These are phyloP conservation scores for Nixonia krombeini DNA, from an alignment of 1,140 invertebrate genomes.

Conservation along the genomic window DNA sequence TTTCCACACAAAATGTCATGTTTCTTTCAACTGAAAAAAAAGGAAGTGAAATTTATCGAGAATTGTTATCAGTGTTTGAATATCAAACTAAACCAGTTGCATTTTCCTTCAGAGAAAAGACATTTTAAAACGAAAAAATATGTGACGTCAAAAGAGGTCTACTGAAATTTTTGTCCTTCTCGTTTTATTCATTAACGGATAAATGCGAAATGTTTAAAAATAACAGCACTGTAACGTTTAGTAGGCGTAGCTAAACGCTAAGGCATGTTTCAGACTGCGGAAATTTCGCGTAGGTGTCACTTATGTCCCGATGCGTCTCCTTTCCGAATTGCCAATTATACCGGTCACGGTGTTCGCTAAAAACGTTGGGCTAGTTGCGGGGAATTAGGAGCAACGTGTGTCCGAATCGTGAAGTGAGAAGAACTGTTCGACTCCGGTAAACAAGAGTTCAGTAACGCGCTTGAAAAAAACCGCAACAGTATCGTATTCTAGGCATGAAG, in stretches of 20 bases:
- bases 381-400: slow-evolving; percentile 11
- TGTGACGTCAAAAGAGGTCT: too few species aligned
- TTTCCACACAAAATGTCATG: slow-evolving; percentile 2
- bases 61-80: too few species aligned
- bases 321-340: slow-evolving; percentile 6
- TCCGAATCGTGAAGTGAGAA: neutral
- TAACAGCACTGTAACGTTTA: slow-evolving; percentile 1
- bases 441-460: slow-evolving; percentile 48
- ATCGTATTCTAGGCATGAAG: slow-evolving; percentile 65
- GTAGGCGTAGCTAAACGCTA: neutral
- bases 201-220: too few species aligned
- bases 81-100: too few species aligned
- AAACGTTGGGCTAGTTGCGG: neutral
- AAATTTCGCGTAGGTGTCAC: slow-evolving; percentile 4
- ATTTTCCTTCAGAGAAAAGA: too few species aligned
- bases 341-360: too few species aligned
- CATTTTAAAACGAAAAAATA: too few species aligned
- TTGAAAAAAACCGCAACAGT: slow-evolving; percentile 53
- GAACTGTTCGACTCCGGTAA: slow-evolving; percentile 44
- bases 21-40: neutral
- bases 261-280: too few species aligned
- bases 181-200: too few species aligned
- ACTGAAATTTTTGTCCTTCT: too few species aligned
- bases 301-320: slow-evolving; percentile 13
- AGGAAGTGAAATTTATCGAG: slow-evolving; percentile 6